Evolutionary conservation across 2,888 invertebrate genomes (phyloP), one percentile per base, ranked within the genome.

Genomic region (Corythucha ciliata): DNA sequence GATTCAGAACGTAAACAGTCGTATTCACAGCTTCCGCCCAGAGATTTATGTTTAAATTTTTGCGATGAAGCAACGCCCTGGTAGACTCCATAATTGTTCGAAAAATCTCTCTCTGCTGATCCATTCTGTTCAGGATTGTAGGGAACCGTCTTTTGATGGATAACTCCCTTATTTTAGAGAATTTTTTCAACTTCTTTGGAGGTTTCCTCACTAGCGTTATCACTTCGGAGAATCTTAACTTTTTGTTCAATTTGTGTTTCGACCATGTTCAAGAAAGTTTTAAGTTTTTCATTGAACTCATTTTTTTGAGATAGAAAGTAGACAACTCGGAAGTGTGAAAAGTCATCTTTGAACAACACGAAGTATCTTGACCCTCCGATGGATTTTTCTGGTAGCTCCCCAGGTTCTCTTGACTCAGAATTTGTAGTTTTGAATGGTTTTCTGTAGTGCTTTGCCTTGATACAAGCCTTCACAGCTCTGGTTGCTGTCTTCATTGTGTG

Each of bases 151-250:
- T 48, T 50, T 12, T 48, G n/a, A n/a, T n/a, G n/a, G n/a, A n/a
- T n/a, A n/a, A n/a, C n/a, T n/a, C n/a, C n/a, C n/a, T n/a, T n/a
- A n/a, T n/a, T n/a, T n/a, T n/a, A n/a, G n/a, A n/a, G n/a, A n/a
- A n/a, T n/a, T n/a, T n/a, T n/a, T n/a, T 55, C 22, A 22, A 49
- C 49, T 33, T 42, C 42, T 32, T 14, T 29, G 33, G 62, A 63
- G 49, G 61, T 62, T 37, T 64, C 63, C 55, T 65, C 62, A 26
- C 58, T 60, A 8, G 62, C 62, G 57, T 63, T 64, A 47, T 64
- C 63, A 52, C 60, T 64, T 20, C 62, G 41, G 20, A 64, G 46
- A 46, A 63, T 62, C 48, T 60, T 61, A 5, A 65, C 57, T 6
- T 53, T 51, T 56, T 64, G 60, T n/a, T 62, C 61, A 52, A 64